Percentiles rank a stretch among this genome's conserved stretches.
Conservation (phyloP, 2,113 vertebrate genomes). For the Epinephelus moara region DNA sequence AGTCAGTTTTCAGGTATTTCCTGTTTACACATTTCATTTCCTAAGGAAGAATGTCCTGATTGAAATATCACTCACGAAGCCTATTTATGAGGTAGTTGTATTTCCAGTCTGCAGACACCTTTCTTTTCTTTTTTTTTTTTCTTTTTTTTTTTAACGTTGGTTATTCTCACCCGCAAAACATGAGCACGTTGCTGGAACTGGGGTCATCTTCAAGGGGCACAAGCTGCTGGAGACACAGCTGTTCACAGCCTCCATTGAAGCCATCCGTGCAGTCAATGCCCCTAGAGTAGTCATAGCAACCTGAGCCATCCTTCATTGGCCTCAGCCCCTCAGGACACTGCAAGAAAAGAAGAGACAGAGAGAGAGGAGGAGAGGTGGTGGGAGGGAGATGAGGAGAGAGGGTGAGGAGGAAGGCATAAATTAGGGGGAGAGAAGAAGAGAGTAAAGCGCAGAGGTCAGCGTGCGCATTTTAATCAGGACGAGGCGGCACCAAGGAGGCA, state of each 20-base stretch:
- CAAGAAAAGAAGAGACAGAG: neutral
- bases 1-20: too few species aligned
- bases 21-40: constrained; percentile 17
- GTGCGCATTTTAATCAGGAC: constrained; percentile 71
- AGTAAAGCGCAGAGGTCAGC: constrained; percentile 68
- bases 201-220: constrained; percentile 92
- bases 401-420: constrained; percentile 44
- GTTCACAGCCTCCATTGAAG: constrained; percentile 97
- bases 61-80: constrained; percentile 31
- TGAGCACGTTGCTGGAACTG: constrained; percentile 94
- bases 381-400: constrained; percentile 21
- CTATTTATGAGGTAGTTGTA: constrained; percentile 14
- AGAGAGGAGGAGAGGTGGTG: constrained; percentile 32
- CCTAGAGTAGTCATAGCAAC: constrained; percentile 97
- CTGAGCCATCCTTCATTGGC: constrained; percentile 98
- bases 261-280: constrained; percentile 98
- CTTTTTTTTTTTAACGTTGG: neutral
- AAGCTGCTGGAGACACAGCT: constrained; percentile 96
- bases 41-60: constrained; percentile 5
- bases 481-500: constrained; percentile 38
- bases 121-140: neutral
- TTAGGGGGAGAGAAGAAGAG: constrained; percentile 54
- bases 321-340: constrained; percentile 95
- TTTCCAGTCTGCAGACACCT: constrained; percentile 21
- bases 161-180: constrained; percentile 97